phyloP scores from a whole-genome alignment of 2,113 vertebrate species.

The Leuciscus idus region DNA sequence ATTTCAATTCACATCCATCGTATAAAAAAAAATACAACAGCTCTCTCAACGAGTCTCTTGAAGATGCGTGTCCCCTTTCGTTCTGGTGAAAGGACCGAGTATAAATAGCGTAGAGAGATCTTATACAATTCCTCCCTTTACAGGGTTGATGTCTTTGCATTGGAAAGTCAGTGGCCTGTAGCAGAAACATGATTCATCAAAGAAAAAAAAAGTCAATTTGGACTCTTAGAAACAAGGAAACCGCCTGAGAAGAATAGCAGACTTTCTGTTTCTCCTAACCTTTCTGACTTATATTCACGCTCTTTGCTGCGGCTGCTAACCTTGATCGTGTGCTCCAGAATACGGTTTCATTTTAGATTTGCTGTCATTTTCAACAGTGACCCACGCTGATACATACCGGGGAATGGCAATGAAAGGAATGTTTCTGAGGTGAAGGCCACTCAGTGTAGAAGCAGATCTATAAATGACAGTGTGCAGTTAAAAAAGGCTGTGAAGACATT shows the following conservation, averaged over 20 bases:
- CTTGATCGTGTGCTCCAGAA: constrained; percentile 2
- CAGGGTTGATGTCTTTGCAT: not conserved
- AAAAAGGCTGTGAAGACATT: constrained; percentile 3
- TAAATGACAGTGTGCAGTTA: constrained; percentile 29
- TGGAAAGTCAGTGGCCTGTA: constrained; percentile 6
- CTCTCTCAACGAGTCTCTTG: not conserved
- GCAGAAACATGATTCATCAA: not conserved
- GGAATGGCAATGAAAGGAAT: constrained; percentile 15
- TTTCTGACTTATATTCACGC: constrained; percentile 24
- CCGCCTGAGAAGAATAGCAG: not conserved
- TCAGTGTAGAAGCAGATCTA: constrained; percentile 13
- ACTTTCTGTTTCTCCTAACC: constrained; percentile 17
- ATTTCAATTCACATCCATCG: constrained; percentile 2
- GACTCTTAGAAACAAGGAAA: constrained; percentile 14
- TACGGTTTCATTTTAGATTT: constrained; percentile 20
- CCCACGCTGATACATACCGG: not conserved
- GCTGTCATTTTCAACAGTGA: constrained; percentile 22
- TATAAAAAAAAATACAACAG: not conserved
- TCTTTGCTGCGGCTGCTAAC: not conserved
- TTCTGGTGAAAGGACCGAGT: not conserved
- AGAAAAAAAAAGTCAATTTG: constrained; percentile 17
- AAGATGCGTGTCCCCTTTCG: not conserved
- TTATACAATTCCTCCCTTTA: not conserved
- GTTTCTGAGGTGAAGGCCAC: constrained; percentile 41
- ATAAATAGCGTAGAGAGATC: not conserved